Evolutionary conservation across 1,140 invertebrate genomes (phyloP), one percentile per base, ranked within the genome.

Genomic region (Zaprionus tsacasi): DNA sequence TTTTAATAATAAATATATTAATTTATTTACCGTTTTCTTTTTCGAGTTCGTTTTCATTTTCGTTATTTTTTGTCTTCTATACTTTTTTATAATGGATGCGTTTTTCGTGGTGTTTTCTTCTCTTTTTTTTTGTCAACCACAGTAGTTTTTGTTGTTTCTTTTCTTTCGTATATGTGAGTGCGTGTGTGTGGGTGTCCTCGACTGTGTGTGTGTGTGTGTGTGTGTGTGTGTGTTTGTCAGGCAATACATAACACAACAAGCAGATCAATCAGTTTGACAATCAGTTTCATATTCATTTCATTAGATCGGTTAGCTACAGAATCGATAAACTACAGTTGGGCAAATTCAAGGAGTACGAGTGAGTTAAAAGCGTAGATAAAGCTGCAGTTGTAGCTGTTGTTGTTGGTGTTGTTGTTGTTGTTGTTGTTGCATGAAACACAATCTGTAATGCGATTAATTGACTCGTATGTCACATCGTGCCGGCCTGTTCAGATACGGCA

Each of bases 1-100:
- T 82, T 87, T 88, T 79, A 87, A 87, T 87, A 87, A 78, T 87
- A 87, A 87, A 87, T 87, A 87, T 87, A 88, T 87, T 88, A 70
- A 82, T 82, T 80, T 80, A 68, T 74, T 82, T 76, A 70, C 40
- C 68, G 64, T 73, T 12, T 79, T 79, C 25, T 69, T 76, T 35
- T 71, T 70, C 15, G 27, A 45, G n/a, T 45, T 45, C 40, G 61
- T 60, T 59, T 76, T 64, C 75, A 68, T 43, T 72, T 33, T 69
- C 15, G 45, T 63, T 64, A 33, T 56, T 56, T 67, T 30, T 65
- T 56, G 55, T 36, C 38, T 64, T 67, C 58, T 69, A n/a, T 78
- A 64, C 56, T 70, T 27, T 12, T 59, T 78, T 48, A 43, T 75
- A 57, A 66, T 67, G 48, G 43, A 76, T 76, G 60, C 55, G 12